Evolutionary conservation across 2,113 vertebrate species (phyloP).

Genomic region (Leptocoma aspasia): DNA sequence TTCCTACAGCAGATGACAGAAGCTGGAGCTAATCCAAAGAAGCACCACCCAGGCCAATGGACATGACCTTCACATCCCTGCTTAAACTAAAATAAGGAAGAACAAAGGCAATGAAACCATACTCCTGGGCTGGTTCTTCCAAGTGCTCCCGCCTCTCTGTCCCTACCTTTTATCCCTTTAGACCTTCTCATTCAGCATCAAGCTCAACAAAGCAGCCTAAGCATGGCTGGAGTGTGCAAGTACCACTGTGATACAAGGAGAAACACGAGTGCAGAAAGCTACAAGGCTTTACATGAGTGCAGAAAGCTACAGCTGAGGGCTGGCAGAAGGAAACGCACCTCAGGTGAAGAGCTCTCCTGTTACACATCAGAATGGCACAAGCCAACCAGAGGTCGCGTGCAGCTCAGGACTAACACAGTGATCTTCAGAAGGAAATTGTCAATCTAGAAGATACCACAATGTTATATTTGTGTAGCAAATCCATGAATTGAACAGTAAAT

Average conservation of each 20-base stretch:
- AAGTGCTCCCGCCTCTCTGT: not conserved
- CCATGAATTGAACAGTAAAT: not conserved
- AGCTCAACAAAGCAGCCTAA: not conserved
- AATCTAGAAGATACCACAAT: not conserved
- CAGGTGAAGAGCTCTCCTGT: not conserved
- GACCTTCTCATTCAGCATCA: not conserved
- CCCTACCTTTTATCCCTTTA: not conserved
- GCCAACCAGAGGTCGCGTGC: not conserved
- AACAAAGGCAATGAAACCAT: not conserved
- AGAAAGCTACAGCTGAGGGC: not conserved
- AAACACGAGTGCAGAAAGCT: not conserved
- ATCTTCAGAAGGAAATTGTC: not conserved
- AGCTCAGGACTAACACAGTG: not conserved
- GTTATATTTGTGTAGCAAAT: not conserved
- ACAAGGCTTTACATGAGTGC: rapidly evolving
- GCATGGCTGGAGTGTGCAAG: not conserved
- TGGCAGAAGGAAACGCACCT: not conserved
- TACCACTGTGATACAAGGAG: not conserved
- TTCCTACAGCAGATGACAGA: not conserved
- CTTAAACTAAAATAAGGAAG: not conserved
- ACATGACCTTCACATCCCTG: not conserved
- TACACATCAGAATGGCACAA: not conserved
- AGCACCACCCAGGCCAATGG: not conserved
- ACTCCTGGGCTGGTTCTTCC: not conserved
- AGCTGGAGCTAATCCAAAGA: not conserved